phyloP scores from a whole-genome alignment of 2,888 invertebrate genomes.

The Ctenicera cuprea region DNA sequence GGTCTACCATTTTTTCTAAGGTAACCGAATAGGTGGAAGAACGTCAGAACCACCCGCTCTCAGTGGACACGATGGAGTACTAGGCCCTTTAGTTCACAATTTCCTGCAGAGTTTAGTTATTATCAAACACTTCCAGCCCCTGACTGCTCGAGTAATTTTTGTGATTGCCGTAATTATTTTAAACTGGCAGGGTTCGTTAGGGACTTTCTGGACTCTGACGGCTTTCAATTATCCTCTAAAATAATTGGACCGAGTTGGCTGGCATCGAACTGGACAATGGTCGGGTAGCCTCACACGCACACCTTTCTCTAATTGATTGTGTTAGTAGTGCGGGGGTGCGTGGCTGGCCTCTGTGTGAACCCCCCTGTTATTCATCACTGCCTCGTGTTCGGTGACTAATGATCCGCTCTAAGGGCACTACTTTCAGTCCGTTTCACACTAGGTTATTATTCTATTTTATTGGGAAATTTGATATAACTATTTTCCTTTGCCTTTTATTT shows the following conservation, averaged over 20 bases:
- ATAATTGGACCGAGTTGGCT: constrained; percentile 53
- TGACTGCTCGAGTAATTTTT: constrained; percentile 25
- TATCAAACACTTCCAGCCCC: constrained; percentile 11
- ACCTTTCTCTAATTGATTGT: constrained; percentile 57
- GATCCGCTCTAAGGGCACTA: constrained; percentile 52
- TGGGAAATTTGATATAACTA: too few species aligned
- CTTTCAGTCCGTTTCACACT: constrained; percentile 31
- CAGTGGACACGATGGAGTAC: background rate
- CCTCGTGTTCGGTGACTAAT: constrained; percentile 56
- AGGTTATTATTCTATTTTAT: background rate
- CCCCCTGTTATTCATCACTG: constrained; percentile 53
- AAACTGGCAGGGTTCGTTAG: constrained; percentile 30
- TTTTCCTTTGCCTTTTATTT: too few species aligned
- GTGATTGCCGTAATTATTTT: constrained; percentile 30
- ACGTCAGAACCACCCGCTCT: background rate
- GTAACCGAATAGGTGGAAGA: background rate
- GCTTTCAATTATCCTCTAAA: constrained; percentile 34
- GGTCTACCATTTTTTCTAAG: constrained; percentile 2
- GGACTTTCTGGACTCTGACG: constrained; percentile 29
- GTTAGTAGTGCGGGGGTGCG: constrained; percentile 43
- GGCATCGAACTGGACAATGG: constrained; percentile 47
- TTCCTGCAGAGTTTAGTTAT: constrained; percentile 16
- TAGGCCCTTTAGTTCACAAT: background rate
- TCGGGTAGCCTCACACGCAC: constrained; percentile 46
- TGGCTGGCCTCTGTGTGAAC: constrained; percentile 44